These are phyloP conservation scores for Parelbella ahira DNA, from an alignment of 2,888 invertebrate genomes.

Conservation along the genomic window DNA sequence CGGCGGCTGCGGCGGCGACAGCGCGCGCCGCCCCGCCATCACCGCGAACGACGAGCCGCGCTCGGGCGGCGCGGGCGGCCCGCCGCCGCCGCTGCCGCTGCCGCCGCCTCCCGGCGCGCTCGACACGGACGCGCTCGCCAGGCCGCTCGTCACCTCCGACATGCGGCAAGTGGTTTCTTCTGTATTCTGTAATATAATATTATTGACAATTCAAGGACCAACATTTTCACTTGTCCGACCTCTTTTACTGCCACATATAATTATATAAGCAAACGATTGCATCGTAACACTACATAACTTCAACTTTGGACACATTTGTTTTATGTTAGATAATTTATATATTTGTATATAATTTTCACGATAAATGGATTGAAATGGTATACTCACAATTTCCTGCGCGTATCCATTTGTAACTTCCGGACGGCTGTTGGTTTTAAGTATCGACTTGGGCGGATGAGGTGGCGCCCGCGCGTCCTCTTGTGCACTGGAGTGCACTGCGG, in stretches of 20 bases:
- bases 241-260: too few species aligned
- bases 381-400: slow-evolving; percentile 41
- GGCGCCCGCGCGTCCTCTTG: slow-evolving; percentile 42
- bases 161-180: slow-evolving; percentile 46
- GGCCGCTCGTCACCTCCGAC: slow-evolving; percentile 38
- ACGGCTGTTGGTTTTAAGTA: slow-evolving; percentile 67
- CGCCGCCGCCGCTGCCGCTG: slow-evolving; percentile 18
- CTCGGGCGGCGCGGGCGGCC: slow-evolving; percentile 89
- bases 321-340: too few species aligned
- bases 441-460: slow-evolving; percentile 64
- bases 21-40: slow-evolving; percentile 82
- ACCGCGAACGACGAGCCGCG: slow-evolving; percentile 93
- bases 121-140: slow-evolving; percentile 30
- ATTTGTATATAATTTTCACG: too few species aligned
- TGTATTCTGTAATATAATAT: slow-evolving; percentile 27
- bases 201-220: too few species aligned
- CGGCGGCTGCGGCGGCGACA: slow-evolving; percentile 42
- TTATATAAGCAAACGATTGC: too few species aligned
- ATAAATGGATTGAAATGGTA: neutral
- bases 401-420: slow-evolving; percentile 62
- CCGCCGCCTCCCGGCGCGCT: too few species aligned
- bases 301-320: too few species aligned
- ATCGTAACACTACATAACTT: too few species aligned
- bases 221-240: too few species aligned
- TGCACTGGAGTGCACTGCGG: slow-evolving; percentile 27